Evolutionary conservation across 92 coral and sea anemone genomes (phyloP).

Genomic region (Virgularia gustaviana): DNA sequence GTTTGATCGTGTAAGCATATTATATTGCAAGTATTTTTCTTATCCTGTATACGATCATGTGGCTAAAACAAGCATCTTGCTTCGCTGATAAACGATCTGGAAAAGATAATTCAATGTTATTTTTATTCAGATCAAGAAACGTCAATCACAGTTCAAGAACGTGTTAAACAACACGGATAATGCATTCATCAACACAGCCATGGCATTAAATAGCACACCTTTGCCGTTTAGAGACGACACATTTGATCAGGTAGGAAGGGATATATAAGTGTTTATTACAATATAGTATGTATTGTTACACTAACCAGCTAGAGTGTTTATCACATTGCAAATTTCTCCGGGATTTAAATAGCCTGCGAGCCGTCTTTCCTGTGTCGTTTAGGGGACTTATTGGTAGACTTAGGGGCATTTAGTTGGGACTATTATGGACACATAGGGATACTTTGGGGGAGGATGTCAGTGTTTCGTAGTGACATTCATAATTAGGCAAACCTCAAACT

Average conservation of each 20-base stretch:
- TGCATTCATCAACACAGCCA: not conserved
- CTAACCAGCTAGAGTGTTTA: no score
- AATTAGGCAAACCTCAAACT: no score
- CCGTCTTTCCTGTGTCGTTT: no score
- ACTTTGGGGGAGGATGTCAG: no score
- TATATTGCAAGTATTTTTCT: not conserved
- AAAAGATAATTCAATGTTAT: not conserved
- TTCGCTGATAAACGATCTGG: not conserved
- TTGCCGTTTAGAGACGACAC: not conserved
- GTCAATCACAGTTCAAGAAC: slow-evolving; percentile 28
- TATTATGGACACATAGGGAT: no score
- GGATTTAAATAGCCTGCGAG: no score
- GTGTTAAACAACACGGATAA: slow-evolving; percentile 33
- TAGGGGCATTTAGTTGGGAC: no score
- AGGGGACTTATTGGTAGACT: no score
- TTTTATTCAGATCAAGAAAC: slow-evolving; percentile 25
- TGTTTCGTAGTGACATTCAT: no score
- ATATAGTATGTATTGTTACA: no score
- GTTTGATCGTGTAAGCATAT: slow-evolving; percentile 53
- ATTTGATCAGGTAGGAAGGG: slow-evolving; percentile 12
- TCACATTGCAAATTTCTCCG: no score
- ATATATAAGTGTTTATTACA: no score
- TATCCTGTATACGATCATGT: not conserved
- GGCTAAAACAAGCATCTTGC: not conserved
- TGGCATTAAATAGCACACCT: slow-evolving; percentile 21